A percentile compares a stretch with the other conserved stretches of the same genome.
phyloP scores from a whole-genome alignment of 2,797 vertebrate species.

The Vultur gryphus region DNA sequence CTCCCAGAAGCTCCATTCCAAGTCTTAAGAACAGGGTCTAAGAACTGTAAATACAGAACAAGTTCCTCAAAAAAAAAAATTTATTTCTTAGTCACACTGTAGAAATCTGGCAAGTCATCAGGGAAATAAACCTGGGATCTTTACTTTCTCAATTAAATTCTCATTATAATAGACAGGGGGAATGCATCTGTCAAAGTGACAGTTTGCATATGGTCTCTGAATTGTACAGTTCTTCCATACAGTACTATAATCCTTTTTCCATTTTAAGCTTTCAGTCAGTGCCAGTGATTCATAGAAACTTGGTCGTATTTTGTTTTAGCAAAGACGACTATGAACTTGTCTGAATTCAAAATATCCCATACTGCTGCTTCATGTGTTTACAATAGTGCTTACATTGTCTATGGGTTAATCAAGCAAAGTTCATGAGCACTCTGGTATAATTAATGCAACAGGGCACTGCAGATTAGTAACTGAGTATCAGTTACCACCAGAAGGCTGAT shows the following conservation, averaged over 20 bases:
- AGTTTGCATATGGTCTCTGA: slow-evolving; percentile 43
- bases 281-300: slow-evolving; percentile 13
- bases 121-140: background rate
- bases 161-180: slow-evolving; percentile 43
- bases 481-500: slow-evolving; percentile 3
- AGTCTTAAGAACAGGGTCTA: background rate
- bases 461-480: slow-evolving; percentile 39
- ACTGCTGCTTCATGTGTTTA: slow-evolving; percentile 20
- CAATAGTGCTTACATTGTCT: slow-evolving; percentile 30
- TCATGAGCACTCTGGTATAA: slow-evolving; percentile 26
- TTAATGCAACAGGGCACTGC: slow-evolving; percentile 22
- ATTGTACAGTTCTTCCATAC: slow-evolving; percentile 33
- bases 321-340: background rate
- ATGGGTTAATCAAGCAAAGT: slow-evolving; percentile 48
- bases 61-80: background rate
- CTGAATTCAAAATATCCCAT: slow-evolving; percentile 27
- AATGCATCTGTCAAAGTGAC: slow-evolving; percentile 64
- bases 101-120: slow-evolving; percentile 6
- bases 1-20: background rate
- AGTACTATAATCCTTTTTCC: slow-evolving; percentile 1
- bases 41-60: background rate
- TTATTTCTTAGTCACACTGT: background rate
- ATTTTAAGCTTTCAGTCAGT: slow-evolving; percentile 40
- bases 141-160: slow-evolving; percentile 23
- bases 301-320: slow-evolving; percentile 42